phyloP scores from a whole-genome alignment of 2,888 invertebrate genomes.

The Alviniconcha strummeri region DNA sequence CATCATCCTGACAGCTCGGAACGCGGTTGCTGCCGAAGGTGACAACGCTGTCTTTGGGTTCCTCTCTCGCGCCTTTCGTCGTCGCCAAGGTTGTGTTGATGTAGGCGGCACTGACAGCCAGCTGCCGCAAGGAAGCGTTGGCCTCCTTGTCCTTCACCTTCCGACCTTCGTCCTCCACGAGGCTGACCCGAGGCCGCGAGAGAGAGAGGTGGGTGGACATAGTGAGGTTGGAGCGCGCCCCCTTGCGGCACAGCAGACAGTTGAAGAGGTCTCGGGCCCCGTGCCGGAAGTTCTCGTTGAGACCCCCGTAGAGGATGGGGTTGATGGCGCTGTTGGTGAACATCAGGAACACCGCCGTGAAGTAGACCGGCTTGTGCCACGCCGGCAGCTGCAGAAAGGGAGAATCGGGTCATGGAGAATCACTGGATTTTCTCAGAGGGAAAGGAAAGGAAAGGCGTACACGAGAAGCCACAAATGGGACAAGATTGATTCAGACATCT shows the following conservation, averaged over 20 bases:
- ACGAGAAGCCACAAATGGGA: no score
- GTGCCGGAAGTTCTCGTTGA: conserved; percentile 62
- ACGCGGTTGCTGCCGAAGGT: no score
- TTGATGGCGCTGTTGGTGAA: conserved; percentile 64
- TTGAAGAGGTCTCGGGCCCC: conserved; percentile 57
- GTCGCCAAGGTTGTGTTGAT: conserved; percentile 16
- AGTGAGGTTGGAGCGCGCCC: not conserved
- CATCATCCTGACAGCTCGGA: no score
- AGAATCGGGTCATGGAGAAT: conserved; percentile 53
- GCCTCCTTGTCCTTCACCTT: conserved; percentile 9
- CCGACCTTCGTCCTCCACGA: conserved; percentile 15
- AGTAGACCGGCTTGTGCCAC: conserved; percentile 60
- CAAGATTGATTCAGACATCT: no score
- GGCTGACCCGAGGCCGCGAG: conserved; percentile 6
- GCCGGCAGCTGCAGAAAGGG: conserved; percentile 50
- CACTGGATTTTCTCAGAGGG: conserved; percentile 39
- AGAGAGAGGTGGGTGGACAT: conserved; percentile 7
- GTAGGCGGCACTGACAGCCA: conserved; percentile 10
- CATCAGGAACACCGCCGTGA: conserved; percentile 60
- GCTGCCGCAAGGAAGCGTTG: conserved; percentile 1
- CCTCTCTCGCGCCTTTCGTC: not conserved
- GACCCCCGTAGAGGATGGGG: conserved; percentile 63
- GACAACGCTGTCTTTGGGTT: not conserved
- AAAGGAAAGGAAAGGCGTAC: no score
- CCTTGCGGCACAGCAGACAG: conserved; percentile 32